Conservation (phyloP, 2,888 invertebrate genomes). For the Oligia strigilis region DNA sequence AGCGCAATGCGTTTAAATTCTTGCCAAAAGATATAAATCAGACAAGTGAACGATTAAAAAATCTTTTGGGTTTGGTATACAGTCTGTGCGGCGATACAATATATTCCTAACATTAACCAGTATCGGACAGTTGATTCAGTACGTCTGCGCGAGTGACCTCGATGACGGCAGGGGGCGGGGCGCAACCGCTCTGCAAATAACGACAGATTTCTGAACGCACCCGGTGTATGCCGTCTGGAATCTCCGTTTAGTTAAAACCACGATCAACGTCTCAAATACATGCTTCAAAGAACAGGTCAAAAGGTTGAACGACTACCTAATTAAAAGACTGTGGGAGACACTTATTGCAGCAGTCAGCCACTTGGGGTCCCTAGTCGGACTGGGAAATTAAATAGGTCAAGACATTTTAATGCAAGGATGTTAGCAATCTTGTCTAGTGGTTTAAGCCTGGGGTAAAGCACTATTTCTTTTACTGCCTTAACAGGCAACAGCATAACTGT, state of each 20-base stretch:
- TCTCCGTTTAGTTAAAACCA: conserved; percentile 60
- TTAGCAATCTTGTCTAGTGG: conserved; percentile 11
- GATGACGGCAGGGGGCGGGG: conserved; percentile 79
- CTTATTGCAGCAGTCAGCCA: conserved; percentile 54
- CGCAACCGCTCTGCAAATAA: conserved; percentile 74
- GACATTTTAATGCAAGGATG: conserved; percentile 27
- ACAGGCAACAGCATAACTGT: background rate
- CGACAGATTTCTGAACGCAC: conserved; percentile 70
- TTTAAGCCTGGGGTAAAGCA: background rate
- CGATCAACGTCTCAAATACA: conserved; percentile 35
- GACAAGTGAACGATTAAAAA: conserved; percentile 16
- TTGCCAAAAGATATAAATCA: conserved; percentile 48
- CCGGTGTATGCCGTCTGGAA: conserved; percentile 73
- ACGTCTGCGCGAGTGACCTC: conserved; percentile 82
- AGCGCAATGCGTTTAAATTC: conserved; percentile 18
- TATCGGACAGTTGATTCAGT: conserved; percentile 73
- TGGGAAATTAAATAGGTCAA: conserved; percentile 52
- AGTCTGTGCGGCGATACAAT: conserved; percentile 40
- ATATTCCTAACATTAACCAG: conserved; percentile 70
- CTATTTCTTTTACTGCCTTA: background rate
- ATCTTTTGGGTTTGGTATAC: conserved; percentile 34
- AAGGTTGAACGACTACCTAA: conserved; percentile 67
- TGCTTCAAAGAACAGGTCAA: conserved; percentile 64
- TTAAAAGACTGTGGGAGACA: conserved; percentile 62
- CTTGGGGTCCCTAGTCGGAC: conserved; percentile 24